Conservation (phyloP, 2,888 invertebrate genomes). For the Cylindroiulus punctatus region DNA sequence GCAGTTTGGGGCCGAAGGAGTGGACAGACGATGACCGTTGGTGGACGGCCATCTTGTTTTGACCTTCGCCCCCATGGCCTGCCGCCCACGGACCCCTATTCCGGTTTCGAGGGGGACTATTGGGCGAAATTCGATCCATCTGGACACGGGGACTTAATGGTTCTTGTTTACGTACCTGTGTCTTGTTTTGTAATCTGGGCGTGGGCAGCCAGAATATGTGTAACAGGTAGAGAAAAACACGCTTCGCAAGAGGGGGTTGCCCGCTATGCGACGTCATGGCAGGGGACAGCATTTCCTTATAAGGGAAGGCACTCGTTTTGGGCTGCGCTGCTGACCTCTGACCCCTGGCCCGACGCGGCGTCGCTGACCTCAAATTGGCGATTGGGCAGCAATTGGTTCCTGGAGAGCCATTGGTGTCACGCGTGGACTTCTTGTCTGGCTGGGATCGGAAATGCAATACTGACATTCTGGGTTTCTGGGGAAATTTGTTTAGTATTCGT, state of each 20-base stretch:
- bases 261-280: slow-evolving; percentile 3
- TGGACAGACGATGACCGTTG: neutral
- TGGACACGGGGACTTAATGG: neutral
- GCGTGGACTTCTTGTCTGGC: neutral
- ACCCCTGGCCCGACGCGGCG: neutral
- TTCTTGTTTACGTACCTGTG: slow-evolving; percentile 15
- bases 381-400: neutral
- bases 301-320: neutral
- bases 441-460: neutral
- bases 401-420: neutral
- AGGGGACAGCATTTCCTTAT: slow-evolving; percentile 33
- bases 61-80: neutral
- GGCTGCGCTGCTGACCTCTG: neutral
- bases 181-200: neutral
- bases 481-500: neutral
- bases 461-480: neutral
- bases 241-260: neutral
- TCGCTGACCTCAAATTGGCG: neutral
- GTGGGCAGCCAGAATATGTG: slow-evolving; percentile 4
- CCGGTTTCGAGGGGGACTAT: neutral
- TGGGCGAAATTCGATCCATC: neutral
- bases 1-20: neutral
- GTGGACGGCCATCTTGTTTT: neutral
- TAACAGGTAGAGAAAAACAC: slow-evolving; percentile 3
- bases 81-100: neutral